Evolutionary conservation across 2,888 invertebrate species (phyloP).

Genomic region (Euplagia quadripunctaria): DNA sequence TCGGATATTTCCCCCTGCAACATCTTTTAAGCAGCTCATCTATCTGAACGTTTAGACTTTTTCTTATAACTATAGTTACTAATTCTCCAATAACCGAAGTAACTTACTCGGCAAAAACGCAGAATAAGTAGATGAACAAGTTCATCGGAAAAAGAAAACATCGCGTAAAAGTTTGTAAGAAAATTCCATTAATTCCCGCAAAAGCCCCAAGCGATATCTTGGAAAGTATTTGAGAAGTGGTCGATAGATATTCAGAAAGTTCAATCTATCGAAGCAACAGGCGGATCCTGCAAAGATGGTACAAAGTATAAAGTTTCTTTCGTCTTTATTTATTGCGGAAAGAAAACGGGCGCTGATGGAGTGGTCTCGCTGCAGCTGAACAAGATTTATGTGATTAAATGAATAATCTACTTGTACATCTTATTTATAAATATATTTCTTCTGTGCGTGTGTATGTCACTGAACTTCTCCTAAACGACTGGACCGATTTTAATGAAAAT

Average conservation of each 20-base stretch:
- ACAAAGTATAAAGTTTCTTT: constrained; percentile 33
- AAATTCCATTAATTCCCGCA: constrained; percentile 42
- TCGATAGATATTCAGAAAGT: constrained; percentile 57
- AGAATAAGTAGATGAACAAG: constrained; percentile 10
- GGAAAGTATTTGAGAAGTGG: constrained; percentile 51
- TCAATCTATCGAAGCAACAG: constrained; percentile 55
- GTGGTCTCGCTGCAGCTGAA: constrained; percentile 2
- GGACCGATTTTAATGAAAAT: too few species aligned
- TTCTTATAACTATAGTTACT: neutral
- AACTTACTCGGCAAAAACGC: constrained; percentile 4
- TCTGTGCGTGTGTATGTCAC: too few species aligned
- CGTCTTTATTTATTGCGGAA: constrained; percentile 40
- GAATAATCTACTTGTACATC: constrained; percentile 1
- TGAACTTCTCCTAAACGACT: too few species aligned
- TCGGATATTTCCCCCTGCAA: too few species aligned
- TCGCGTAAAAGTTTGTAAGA: constrained; percentile 24
- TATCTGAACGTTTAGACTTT: too few species aligned
- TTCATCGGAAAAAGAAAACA: constrained; percentile 11
- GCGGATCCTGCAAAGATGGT: constrained; percentile 31
- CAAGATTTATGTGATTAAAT: constrained; percentile 10
- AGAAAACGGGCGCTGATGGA: constrained; percentile 19
- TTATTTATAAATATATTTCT: too few species aligned
- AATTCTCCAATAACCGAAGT: neutral
- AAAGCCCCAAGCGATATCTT: constrained; percentile 44
- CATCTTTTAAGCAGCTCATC: too few species aligned